phyloP scores from a whole-genome alignment of 1,140 invertebrate species.

The Brachionus plicatilis region DNA sequence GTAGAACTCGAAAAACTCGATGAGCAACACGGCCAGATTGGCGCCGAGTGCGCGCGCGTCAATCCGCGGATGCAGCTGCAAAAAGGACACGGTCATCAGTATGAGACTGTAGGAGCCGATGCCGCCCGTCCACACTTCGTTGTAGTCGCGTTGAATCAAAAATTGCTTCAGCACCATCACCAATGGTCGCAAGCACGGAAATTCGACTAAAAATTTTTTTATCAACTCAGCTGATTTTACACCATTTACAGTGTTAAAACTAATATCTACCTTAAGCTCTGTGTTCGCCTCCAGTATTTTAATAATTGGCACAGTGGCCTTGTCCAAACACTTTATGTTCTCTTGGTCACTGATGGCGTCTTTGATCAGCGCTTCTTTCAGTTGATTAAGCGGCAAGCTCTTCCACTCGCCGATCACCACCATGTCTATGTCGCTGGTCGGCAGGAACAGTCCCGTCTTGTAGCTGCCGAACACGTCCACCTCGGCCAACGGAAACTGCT shows the following conservation, averaged over 20 bases:
- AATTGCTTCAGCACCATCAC: conserved; percentile 97
- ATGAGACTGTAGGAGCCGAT: conserved; percentile 97
- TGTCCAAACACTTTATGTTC: neutral
- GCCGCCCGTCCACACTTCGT: conserved; percentile 97
- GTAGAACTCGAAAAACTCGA: conserved; percentile 96
- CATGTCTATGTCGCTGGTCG: conserved; percentile 89
- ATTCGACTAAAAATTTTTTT: conserved; percentile 64
- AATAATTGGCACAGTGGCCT: conserved; percentile 74
- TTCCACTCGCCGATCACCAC: conserved; percentile 91
- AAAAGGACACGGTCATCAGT: conserved; percentile 93
- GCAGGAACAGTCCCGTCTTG: conserved; percentile 83
- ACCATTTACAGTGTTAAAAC: conserved; percentile 93
- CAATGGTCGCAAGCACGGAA: conserved; percentile 79
- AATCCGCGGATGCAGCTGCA: conserved; percentile 71
- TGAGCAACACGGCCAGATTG: conserved; percentile 86
- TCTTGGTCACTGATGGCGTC: conserved; percentile 42
- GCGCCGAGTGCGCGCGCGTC: conserved; percentile 50
- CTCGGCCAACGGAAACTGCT: conserved; percentile 13
- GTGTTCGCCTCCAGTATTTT: conserved; percentile 91
- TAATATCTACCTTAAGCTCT: conserved; percentile 90
- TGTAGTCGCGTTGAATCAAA: conserved; percentile 87
- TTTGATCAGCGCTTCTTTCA: conserved; percentile 9
- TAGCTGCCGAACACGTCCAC: conserved; percentile 76
- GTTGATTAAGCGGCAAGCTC: neutral
- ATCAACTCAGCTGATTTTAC: conserved; percentile 91